Conservation (phyloP, 2,888 invertebrate species). For the Cheilosia variabilis region DNA sequence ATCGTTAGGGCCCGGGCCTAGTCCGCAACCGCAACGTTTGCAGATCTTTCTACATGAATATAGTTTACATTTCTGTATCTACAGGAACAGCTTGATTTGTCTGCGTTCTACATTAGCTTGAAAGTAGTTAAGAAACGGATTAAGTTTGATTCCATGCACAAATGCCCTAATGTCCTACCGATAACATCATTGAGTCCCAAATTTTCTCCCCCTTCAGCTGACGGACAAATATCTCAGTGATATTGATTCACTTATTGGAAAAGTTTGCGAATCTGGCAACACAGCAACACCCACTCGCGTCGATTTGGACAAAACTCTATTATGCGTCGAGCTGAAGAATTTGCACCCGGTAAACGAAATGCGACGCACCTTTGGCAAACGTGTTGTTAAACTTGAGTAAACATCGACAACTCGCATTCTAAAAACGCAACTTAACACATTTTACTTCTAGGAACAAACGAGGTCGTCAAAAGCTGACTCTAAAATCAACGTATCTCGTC, state of each 20-base stretch:
- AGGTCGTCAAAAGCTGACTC: conserved; percentile 85
- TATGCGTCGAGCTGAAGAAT: conserved; percentile 88
- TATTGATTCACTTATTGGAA: conserved; percentile 81
- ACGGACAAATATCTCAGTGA: conserved; percentile 81
- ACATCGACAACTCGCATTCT: conserved; percentile 24
- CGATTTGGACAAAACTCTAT: conserved; percentile 87
- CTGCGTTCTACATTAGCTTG: too few species aligned
- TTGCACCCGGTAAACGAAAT: conserved; percentile 92
- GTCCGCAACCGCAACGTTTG: too few species aligned
- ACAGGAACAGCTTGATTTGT: too few species aligned
- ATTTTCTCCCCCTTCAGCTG: conserved; percentile 66
- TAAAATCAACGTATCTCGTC: conserved; percentile 88
- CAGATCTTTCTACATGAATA: too few species aligned
- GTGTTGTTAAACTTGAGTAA: conserved; percentile 88
- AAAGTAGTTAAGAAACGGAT: too few species aligned
- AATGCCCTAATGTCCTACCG: background rate
- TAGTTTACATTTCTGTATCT: too few species aligned
- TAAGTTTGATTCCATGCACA: too few species aligned
- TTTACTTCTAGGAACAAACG: conserved; percentile 85
- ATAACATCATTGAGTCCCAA: background rate
- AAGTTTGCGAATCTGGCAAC: conserved; percentile 79
- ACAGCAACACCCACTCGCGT: conserved; percentile 78
- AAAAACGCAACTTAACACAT: background rate
- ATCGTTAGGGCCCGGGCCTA: too few species aligned
- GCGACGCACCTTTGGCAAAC: conserved; percentile 91